Conservation (phyloP, 2,113 vertebrate genomes). For the Propithecus coquereli region DNA sequence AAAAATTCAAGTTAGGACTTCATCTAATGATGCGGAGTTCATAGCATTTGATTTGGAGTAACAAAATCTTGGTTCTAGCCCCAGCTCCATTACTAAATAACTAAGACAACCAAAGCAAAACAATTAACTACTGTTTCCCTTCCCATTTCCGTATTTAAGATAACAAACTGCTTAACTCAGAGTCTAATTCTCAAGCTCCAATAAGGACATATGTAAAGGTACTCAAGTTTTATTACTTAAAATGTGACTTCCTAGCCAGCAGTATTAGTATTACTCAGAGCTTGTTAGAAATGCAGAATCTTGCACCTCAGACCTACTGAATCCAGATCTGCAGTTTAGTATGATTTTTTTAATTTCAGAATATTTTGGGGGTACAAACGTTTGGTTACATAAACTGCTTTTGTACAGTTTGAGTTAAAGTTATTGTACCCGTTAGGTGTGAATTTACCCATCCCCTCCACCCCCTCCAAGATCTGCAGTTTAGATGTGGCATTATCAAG, state of each 20-base stretch:
- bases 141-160: constrained; percentile 3
- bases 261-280: neutral
- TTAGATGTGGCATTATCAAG: neutral
- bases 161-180: neutral
- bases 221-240: neutral
- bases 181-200: neutral
- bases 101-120: neutral
- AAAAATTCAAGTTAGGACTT: neutral
- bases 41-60: neutral
- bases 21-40: neutral
- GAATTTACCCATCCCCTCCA: too few relatives aligned
- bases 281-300: neutral
- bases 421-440: too few relatives aligned
- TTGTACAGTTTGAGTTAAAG: too few relatives aligned
- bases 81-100: neutral
- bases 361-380: too few relatives aligned
- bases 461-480: neutral
- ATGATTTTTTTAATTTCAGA: too few relatives aligned
- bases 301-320: neutral
- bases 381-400: too few relatives aligned
- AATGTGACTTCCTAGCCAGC: neutral
- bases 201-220: neutral
- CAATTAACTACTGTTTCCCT: neutral
- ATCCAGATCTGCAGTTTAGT: neutral
- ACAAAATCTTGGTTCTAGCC: neutral